phyloP scores from a whole-genome alignment of 2,888 invertebrate genomes.

The Norana najaformis region DNA sequence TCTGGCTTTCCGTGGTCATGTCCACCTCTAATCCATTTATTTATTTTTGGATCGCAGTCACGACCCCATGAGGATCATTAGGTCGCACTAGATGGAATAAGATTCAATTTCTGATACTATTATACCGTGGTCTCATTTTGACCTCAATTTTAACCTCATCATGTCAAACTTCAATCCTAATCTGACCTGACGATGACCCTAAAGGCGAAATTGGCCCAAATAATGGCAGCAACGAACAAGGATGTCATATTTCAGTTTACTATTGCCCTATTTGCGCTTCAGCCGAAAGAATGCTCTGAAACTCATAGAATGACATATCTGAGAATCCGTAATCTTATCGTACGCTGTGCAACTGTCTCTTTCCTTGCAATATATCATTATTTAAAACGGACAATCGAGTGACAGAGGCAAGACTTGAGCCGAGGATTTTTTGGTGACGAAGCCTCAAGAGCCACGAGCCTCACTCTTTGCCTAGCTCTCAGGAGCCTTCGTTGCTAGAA shows the following conservation, averaged over 20 bases:
- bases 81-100: slow-evolving; percentile 2
- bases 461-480: background rate
- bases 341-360: too few relatives aligned
- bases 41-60: background rate
- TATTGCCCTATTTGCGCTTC: background rate
- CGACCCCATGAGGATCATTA: background rate
- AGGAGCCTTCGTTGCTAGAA: too few relatives aligned
- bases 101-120: background rate
- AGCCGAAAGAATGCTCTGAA: background rate
- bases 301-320: background rate
- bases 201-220: background rate
- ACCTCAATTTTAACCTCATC: background rate
- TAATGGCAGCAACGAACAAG: background rate
- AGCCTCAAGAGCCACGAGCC: too few relatives aligned
- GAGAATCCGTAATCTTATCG: background rate
- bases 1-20: slow-evolving; percentile 1
- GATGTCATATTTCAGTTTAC: background rate
- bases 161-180: too few relatives aligned
- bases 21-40: background rate
- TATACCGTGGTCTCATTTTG: background rate
- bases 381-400: too few relatives aligned
- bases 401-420: background rate
- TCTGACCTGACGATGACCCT: background rate
- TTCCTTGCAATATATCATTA: too few relatives aligned
- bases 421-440: too few relatives aligned